phyloP scores from a whole-genome alignment of 2,888 invertebrate genomes.

The Acanthosepion pharaonis region DNA sequence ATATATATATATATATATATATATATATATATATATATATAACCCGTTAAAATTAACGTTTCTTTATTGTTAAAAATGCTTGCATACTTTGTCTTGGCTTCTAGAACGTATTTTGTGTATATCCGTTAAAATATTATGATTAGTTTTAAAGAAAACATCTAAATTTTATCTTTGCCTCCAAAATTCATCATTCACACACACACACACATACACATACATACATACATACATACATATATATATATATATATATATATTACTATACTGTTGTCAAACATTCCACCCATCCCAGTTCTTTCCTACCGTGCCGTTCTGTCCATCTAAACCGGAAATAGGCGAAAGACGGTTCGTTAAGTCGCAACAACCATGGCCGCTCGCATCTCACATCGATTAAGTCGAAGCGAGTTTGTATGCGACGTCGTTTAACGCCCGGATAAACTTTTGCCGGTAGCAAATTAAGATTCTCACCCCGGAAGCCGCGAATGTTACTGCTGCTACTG shows the following conservation, averaged over 20 bases:
- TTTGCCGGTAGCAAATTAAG: conserved; percentile 33
- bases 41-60: no score
- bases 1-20: no score
- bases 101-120: no score
- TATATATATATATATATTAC: conserved; percentile 1
- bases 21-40: no score
- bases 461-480: conserved; percentile 9
- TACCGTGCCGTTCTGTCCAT: neutral
- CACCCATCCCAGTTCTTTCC: no score
- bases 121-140: no score
- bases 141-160: no score
- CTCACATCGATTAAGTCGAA: conserved; percentile 33
- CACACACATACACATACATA: neutral
- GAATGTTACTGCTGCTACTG: neutral
- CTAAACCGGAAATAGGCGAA: conserved; percentile 7
- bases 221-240: neutral
- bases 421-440: conserved; percentile 9
- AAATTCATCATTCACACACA: no score
- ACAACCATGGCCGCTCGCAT: conserved; percentile 11
- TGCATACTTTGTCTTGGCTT: no score
- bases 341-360: conserved; percentile 22
- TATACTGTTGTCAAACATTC: neutral
- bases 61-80: no score
- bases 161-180: no score
- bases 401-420: conserved; percentile 33